A percentile compares a stretch with the other conserved stretches of the same genome.
These are phyloP conservation scores for Drosophila incognita DNA, from an alignment of 2,888 invertebrate species.

Conservation along the genomic window DNA sequence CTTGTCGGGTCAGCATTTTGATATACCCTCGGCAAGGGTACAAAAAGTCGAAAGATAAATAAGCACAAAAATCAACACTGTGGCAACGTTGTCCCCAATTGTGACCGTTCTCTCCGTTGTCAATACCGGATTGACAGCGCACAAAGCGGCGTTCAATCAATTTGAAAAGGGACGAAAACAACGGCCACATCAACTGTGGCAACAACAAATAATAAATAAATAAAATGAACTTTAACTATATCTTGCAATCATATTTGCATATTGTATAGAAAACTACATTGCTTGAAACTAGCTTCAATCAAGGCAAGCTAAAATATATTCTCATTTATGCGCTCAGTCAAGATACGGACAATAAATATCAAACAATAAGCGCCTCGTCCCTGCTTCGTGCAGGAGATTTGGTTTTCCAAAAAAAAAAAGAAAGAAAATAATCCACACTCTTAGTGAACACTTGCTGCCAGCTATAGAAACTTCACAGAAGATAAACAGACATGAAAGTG, in stretches of 20 bases:
- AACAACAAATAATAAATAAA: constrained; percentile 16
- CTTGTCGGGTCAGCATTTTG: neutral
- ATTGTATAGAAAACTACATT: neutral
- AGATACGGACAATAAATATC: neutral
- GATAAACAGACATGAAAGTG: neutral
- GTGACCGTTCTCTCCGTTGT: constrained; percentile 20
- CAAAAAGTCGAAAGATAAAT: constrained; percentile 48
- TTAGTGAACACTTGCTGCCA: neutral
- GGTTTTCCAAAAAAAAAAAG: neutral
- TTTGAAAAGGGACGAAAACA: constrained; percentile 43
- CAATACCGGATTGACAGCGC: constrained; percentile 20
- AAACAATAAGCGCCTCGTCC: neutral
- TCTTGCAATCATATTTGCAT: constrained; percentile 1
- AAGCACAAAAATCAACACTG: constrained; percentile 62
- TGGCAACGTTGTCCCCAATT: constrained; percentile 55
- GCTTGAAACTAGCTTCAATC: constrained; percentile 7
- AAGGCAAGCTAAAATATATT: constrained; percentile 21
- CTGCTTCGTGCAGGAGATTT: neutral
- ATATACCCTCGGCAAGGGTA: neutral
- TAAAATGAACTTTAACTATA: constrained; percentile 2
- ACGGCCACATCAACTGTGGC: constrained; percentile 15
- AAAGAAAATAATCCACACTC: neutral
- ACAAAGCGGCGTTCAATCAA: constrained; percentile 53
- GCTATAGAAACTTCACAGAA: neutral
- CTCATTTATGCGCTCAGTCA: constrained; percentile 3